Base-by-base conservation (phyloP, 2,113 vertebrate species). In the Tringa solitaria region DNA sequence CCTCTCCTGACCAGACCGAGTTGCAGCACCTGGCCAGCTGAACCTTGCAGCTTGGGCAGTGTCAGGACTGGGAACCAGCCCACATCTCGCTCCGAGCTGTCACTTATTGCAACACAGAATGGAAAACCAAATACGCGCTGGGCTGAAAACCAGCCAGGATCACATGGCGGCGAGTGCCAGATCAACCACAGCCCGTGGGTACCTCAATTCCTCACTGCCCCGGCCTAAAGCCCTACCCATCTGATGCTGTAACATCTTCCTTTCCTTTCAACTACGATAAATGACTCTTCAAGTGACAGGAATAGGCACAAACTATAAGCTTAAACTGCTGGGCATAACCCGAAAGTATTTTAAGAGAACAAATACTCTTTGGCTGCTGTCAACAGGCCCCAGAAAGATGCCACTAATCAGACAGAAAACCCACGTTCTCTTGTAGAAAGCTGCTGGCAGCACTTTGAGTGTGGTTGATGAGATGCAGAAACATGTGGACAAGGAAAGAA, bases 91-190 rank as follows among this genome's bases (percentile, higher is more conserved):
- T 81, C 79, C 1, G 2, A 46, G 54, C 54, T 77, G 59, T 41
- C 39, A 30, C 33, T 64, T 74, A 63, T 21, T 37, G 45, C 84
- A 84, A 50, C 32, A n/a, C 51, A 69, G n/a, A 15, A 41, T 37
- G 59, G 70, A 22, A 76, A 93, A 89, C n/a, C 32, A 46, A 59
- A 43, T 4, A 37, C 5, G 0, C 43, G 30, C n/a, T 18, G 64
- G 53, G 70, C 65, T 85, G 63, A 65, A 95, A 80, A 56, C 9
- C 68, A 81, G 74, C 45, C 84, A 93, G 53, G 22, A 67, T 33
- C 35, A 1, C 3, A 35, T 35, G 41, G 53, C 2, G 0, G 32
- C 1, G 0, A 64, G 39, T 8, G 18, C 32, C 67, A 75, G 33
- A 32, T 75, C 67, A 54, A 79, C 65, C 53, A 39, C 51, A n/a